phyloP scores from a whole-genome alignment of 2,113 vertebrate genomes.

The Dasyprocta punctata region DNA sequence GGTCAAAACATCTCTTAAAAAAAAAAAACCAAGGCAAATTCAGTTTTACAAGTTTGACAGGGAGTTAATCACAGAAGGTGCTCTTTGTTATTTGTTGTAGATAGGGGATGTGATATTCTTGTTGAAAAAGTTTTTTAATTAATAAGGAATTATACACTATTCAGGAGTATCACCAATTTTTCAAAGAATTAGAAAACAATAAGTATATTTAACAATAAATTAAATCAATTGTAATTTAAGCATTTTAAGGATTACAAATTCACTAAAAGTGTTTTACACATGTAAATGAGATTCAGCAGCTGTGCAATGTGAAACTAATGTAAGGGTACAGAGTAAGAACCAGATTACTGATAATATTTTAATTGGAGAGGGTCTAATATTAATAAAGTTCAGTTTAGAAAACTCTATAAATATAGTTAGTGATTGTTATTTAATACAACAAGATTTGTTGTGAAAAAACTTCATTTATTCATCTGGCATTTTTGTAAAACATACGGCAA shows the following conservation, averaged over 20 bases:
- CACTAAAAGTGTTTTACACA: neutral
- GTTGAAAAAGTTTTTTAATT: conserved; percentile 69
- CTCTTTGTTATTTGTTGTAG: conserved; percentile 31
- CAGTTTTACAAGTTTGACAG: conserved; percentile 56
- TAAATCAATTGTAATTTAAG: conserved; percentile 58
- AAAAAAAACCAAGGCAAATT: conserved; percentile 13
- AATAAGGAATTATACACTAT: conserved; percentile 53
- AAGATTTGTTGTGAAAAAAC: neutral
- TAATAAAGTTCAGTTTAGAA: neutral
- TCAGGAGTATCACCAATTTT: conserved; percentile 30
- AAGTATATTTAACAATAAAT: conserved; percentile 61
- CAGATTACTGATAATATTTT: neutral
- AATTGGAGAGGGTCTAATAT: neutral
- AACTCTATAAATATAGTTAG: neutral
- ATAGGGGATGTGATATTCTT: conserved; percentile 3
- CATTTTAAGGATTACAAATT: conserved; percentile 43
- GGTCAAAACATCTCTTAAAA: neutral
- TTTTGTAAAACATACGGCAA: neutral
- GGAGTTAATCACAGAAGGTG: conserved; percentile 50
- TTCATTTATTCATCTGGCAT: neutral
- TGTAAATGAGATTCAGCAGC: neutral
- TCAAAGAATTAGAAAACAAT: conserved; percentile 59
- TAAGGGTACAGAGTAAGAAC: neutral
- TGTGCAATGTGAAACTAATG: neutral
- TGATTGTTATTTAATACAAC: neutral